Base-by-base conservation (phyloP, 1,140 invertebrate genomes). In the Acromyrmex echinatior region DNA sequence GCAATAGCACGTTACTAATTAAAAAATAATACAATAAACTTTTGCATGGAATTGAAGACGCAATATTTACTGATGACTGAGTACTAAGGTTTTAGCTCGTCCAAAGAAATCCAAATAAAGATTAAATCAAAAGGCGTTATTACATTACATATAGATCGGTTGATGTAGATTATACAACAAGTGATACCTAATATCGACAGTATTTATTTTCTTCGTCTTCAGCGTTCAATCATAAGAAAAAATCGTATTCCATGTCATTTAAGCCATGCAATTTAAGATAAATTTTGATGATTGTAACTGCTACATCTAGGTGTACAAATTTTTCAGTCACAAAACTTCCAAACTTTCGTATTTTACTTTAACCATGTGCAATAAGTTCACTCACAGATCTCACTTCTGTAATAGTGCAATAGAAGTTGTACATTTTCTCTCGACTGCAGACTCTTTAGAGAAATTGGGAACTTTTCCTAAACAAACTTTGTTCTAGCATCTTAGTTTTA, bases 401-500 rank as follows among this genome's bases (percentile, higher is more conserved):
- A 68, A 45, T 45, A 68, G n/a, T 45, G 65, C 35, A 68, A 68
- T 68, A 45, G 4, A 68, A 68, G 65, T 68, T 68, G 35, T 60
- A n/a, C 31, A 39, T 76, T 56, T 60, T 76, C n/a, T 60, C 9
- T 25, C 56, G n/a, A 60, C n/a, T 21, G 74, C 31, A 56, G 31
- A 62, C 58, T 45, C 21, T 62, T 77, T 77, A 77, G 16, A 21
- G 14, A 77, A 77, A 18, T 25, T 62, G n/a, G 10, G 21, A 21
- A 45, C 16, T 39, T 28, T 73, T 73, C 21, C 9, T 35, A 56
- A 25, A 77, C 21, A 77, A 68, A n/a, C 31, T 77, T 76, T 76
- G 12, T 35, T 58, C n/a, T 16, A 58, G 12, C 5, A 3, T 39
- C 31, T 76, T 35, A 58, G 31, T 74, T 7, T 76, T 51, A 10